Conservation (phyloP, 2,797 vertebrate genomes). For the Enoplosus armatus region DNA sequence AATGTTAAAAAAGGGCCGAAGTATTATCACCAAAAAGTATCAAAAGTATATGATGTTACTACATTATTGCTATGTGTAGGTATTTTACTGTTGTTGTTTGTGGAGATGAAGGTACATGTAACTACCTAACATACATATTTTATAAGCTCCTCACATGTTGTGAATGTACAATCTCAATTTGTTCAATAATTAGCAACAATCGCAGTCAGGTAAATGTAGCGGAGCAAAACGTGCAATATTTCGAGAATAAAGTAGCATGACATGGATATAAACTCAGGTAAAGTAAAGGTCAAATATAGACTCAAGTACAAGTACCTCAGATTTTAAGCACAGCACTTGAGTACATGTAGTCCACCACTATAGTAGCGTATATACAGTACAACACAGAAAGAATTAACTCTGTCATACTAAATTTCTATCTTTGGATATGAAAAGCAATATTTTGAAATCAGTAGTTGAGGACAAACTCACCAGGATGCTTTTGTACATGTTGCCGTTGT, state of each 20-base stretch:
- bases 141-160: neutral
- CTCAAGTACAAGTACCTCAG: too few relatives aligned
- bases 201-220: neutral
- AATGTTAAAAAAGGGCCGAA: too few relatives aligned
- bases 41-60: too few relatives aligned
- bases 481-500: conserved; percentile 90
- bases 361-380: too few relatives aligned
- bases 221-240: neutral
- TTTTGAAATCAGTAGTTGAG: neutral
- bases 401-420: neutral
- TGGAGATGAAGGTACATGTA: too few relatives aligned
- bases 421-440: neutral
- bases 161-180: neutral
- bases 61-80: neutral
- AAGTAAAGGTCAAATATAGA: too few relatives aligned
- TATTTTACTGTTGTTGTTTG: neutral
- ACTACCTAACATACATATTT: neutral
- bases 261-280: too few relatives aligned
- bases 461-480: conserved; percentile 89
- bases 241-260: neutral
- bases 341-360: neutral
- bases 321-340: too few relatives aligned
- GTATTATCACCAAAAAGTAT: too few relatives aligned
- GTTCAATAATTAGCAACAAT: neutral
- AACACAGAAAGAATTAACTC: neutral